Percentiles rank a stretch among this genome's conserved stretches.
Evolutionary conservation across 2,113 vertebrate genomes (phyloP).

Genomic region (Saguinus midas): DNA sequence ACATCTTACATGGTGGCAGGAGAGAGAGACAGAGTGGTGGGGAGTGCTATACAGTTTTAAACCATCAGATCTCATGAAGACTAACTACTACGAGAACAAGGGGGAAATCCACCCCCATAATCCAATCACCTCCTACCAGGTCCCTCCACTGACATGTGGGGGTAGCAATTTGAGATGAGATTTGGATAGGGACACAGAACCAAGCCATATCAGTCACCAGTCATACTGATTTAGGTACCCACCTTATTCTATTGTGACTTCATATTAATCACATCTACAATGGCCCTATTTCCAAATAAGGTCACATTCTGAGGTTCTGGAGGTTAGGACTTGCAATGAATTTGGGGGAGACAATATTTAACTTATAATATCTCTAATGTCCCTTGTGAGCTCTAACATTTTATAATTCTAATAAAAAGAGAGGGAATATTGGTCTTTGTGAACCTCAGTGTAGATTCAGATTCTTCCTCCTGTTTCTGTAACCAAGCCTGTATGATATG

Average conservation of each 20-base stretch:
- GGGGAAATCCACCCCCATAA: too few species aligned
- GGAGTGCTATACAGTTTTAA: too few species aligned
- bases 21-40: too few species aligned
- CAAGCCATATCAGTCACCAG: too few species aligned
- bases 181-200: too few species aligned
- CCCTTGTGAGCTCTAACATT: background rate
- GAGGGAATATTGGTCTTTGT: background rate
- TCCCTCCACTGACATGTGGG: too few species aligned
- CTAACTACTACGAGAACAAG: too few species aligned
- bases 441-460: background rate
- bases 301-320: background rate
- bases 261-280: background rate
- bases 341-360: background rate
- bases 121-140: too few species aligned
- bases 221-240: background rate
- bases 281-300: conserved; percentile 13
- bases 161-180: too few species aligned
- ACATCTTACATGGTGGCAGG: too few species aligned
- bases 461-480: conserved; percentile 5
- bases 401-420: background rate
- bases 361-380: background rate
- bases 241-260: background rate
- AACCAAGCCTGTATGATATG: too few species aligned
- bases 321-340: background rate
- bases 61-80: too few species aligned